Conservation (phyloP, 2,797 vertebrate genomes). For the Pangasius krempfi region DNA sequence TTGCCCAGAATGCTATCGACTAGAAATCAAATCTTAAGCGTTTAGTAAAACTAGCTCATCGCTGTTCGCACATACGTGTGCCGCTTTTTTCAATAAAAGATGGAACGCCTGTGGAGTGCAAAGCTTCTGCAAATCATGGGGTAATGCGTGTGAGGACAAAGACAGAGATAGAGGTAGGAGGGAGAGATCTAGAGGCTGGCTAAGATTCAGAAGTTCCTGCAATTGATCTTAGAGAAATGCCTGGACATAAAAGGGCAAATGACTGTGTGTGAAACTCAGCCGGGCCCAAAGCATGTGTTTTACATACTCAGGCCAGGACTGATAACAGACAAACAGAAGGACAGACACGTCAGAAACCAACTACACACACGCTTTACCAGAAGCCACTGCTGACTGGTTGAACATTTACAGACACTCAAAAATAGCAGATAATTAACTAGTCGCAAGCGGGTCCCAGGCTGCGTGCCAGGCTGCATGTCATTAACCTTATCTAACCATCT, state of each 20-base stretch:
- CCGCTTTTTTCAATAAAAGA: not conserved
- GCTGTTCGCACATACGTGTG: not conserved
- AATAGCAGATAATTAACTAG: slow-evolving; percentile 15
- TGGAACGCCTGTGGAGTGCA: not conserved
- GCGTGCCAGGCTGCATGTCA: not conserved
- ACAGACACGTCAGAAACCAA: not conserved
- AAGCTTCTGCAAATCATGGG: not conserved
- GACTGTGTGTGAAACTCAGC: slow-evolving; percentile 18
- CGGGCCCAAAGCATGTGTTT: not conserved
- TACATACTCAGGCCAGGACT: slow-evolving; percentile 6
- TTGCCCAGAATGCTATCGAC: not conserved
- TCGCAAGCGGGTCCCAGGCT: not conserved
- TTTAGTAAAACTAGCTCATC: not conserved
- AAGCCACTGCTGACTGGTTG: not conserved
- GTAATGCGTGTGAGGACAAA: not conserved
- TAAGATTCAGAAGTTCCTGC: slow-evolving; percentile 55
- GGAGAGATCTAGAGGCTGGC: slow-evolving; percentile 6
- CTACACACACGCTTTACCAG: not conserved
- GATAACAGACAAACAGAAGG: slow-evolving; percentile 24
- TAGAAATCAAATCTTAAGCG: not conserved
- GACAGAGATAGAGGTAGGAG: slow-evolving; percentile 2
- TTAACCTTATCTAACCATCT: not conserved
- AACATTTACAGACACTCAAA: slow-evolving; percentile 13
- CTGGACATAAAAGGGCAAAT: slow-evolving; percentile 36
- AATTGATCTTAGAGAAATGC: slow-evolving; percentile 55